Evolutionary conservation across 2,797 vertebrate genomes (phyloP).

Genomic region (Aldrovandia affinis): DNA sequence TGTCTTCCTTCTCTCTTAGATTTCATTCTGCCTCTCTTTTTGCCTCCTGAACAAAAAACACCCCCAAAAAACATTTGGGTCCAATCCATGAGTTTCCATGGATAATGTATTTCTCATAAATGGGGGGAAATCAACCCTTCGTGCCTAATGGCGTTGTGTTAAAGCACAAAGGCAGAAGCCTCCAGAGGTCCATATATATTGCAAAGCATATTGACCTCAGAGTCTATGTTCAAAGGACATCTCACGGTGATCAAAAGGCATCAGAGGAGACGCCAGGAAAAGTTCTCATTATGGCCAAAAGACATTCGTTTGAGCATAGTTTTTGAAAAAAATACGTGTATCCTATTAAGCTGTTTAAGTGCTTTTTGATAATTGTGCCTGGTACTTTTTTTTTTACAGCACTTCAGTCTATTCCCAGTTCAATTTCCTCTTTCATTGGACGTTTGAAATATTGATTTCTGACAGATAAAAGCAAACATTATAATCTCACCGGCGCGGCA

Average conservation of each 20-base stretch:
- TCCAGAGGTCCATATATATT: constrained; percentile 85
- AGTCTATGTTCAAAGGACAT: constrained; percentile 73
- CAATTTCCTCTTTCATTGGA: constrained; percentile 99
- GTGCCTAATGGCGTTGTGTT: constrained; percentile 84
- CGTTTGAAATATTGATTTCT: constrained; percentile 99
- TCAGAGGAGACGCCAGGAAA: constrained; percentile 60
- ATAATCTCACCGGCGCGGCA: constrained; percentile 93
- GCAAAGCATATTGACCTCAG: constrained; percentile 82
- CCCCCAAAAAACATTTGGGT: constrained; percentile 9
- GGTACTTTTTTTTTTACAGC: constrained; percentile 99
- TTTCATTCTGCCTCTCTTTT: neutral
- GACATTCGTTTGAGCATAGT: constrained; percentile 98
- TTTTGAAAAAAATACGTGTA: constrained; percentile 90
- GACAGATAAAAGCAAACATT: constrained; percentile 99
- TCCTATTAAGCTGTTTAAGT: constrained; percentile 99
- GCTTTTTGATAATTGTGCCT: constrained; percentile 99
- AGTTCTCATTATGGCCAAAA: constrained; percentile 89
- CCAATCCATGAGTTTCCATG: constrained; percentile 62
- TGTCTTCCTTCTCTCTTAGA: neutral
- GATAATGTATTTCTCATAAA: constrained; percentile 84
- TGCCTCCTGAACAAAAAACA: neutral
- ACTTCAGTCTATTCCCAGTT: constrained; percentile 99
- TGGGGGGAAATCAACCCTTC: constrained; percentile 88
- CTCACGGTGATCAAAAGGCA: constrained; percentile 87
- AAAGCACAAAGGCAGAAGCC: constrained; percentile 78